These are phyloP conservation scores for Pteronura brasiliensis DNA, from an alignment of 2,113 vertebrate genomes.

Conservation along the genomic window DNA sequence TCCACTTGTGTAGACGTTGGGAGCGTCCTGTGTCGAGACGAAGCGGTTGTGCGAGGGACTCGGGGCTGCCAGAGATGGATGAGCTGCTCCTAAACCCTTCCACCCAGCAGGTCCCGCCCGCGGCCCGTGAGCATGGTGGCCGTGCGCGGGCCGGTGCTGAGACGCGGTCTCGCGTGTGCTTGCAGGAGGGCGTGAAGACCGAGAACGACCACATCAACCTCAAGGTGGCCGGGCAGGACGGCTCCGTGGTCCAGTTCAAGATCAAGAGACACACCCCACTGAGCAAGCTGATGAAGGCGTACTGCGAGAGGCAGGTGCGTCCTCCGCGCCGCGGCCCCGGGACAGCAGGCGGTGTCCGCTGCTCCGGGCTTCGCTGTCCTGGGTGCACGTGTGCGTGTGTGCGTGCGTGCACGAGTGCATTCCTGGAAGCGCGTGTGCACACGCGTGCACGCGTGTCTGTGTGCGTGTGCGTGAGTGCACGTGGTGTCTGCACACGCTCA, in stretches of 20 bases:
- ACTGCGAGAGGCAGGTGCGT: slow-evolving; percentile 94
- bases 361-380: not conserved
- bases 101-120: not conserved
- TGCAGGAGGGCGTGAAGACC: slow-evolving; percentile 92
- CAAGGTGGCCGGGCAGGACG: slow-evolving; percentile 94
- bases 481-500: too few relatives aligned
- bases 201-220: slow-evolving; percentile 97
- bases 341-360: not conserved
- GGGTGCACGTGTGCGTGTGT: not conserved
- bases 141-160: not conserved
- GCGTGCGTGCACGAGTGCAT: too few relatives aligned
- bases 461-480: too few relatives aligned
- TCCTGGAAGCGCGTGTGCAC: too few relatives aligned
- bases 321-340: not conserved
- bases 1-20: not conserved
- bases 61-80: not conserved
- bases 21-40: not conserved
- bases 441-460: fast-evolving
- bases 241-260: slow-evolving; percentile 95
- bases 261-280: slow-evolving; percentile 95
- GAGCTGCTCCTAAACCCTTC: not conserved
- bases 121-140: fast-evolving
- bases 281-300: slow-evolving; percentile 96
- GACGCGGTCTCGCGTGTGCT: fast-evolving
- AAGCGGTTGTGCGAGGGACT: not conserved